Base-by-base conservation (phyloP, 1,140 invertebrate species). In the Medauroidea extradentata region DNA sequence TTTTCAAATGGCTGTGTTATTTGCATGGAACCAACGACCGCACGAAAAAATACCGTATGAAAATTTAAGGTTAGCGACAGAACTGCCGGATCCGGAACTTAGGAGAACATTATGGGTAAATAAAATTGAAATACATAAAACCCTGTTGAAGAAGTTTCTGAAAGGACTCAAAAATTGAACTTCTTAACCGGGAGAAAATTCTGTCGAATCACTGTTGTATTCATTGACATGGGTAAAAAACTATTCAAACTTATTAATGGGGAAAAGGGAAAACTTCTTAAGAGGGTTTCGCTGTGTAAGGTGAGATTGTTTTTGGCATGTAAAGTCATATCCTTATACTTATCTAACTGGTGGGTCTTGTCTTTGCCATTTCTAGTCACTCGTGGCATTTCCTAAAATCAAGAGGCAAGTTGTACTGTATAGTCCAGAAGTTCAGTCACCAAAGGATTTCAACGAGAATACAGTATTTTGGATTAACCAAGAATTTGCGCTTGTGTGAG, bases 1-100 rank as follows among this genome's bases (percentile, higher is more conserved):
- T 23, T 98, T 99, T 76, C 98, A 99, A 87, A 98, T 99, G 94
- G 94, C 95, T 55, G 95, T 99, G n/a, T 78, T 99, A 18, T 99
- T 98, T 79, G 93, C 94, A 8, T 99, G 96, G 96, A 99, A 99
- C 82, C 93, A 98, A 73, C 80, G 96, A 66, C 90, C 91, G 25
- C 72, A 85, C 59, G 96, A 98, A 64, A 90, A 87, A 76, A 89
- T 99, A 34, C 89, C 90, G 3, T 96, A 98, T 70, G 96, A 99
- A 78, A 96, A 96, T 79, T 79, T 99, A 49, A 83, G 91, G 69
- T 77, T 99, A 65, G 96, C 97, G 3, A 99, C 97, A 1, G 96
- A 99, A 77, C 78, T 99, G 60, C 96, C 96, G 48, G 96, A 99
- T 79, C 86, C 90, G 21, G 98, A 99, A 78, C 78, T 99, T 23